phyloP scores from a whole-genome alignment of 2,888 invertebrate species.

The Hyposoter didymator region DNA sequence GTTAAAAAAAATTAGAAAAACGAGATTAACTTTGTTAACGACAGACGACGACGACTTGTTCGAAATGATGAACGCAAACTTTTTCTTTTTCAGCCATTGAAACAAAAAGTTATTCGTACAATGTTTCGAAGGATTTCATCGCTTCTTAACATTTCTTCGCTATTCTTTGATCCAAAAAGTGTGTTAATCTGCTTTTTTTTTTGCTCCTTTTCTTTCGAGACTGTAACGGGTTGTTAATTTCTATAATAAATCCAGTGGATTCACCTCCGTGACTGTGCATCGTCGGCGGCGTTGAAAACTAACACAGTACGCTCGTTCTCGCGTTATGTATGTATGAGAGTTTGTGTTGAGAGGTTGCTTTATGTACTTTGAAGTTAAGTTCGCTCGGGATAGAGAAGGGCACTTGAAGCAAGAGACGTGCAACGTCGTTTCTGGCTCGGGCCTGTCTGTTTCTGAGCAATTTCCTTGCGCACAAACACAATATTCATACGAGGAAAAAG shows the following conservation, averaged over 20 bases:
- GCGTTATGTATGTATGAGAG: conserved; percentile 2
- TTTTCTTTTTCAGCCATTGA: background rate
- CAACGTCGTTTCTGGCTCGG: background rate
- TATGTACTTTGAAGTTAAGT: conserved; percentile 42
- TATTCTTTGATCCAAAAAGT: background rate
- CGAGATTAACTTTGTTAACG: background rate
- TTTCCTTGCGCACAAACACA: background rate
- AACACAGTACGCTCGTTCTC: conserved; percentile 1
- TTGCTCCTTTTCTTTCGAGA: background rate
- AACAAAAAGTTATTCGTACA: background rate
- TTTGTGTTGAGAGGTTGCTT: conserved; percentile 44
- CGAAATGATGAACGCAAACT: background rate
- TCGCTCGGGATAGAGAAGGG: conserved; percentile 21
- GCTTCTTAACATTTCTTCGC: background rate
- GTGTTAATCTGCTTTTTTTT: background rate
- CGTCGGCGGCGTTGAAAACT: conserved; percentile 6
- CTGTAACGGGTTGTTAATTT: conserved; percentile 16
- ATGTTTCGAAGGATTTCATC: background rate
- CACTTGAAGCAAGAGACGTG: background rate
- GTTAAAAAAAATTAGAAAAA: background rate
- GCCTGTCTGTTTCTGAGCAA: background rate
- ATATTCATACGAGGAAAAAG: background rate
- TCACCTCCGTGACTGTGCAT: background rate
- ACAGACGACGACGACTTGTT: background rate
- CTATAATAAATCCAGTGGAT: background rate